Conservation (phyloP, 2,888 invertebrate genomes). For the Torymus aiolomorphi region DNA sequence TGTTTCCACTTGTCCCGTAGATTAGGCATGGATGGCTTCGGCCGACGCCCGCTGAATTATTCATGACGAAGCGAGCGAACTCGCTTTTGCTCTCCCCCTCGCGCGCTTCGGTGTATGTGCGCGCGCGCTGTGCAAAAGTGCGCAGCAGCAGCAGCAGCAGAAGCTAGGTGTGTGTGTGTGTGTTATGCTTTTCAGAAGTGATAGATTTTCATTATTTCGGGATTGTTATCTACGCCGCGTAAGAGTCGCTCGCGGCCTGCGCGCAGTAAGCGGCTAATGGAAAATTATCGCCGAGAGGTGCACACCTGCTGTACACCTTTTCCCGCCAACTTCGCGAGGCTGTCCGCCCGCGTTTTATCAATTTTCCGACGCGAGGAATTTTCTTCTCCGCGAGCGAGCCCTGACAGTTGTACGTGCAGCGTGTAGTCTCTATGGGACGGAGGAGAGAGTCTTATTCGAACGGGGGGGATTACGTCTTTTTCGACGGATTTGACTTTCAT, state of each 20-base stretch:
- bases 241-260: not conserved
- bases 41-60: conserved; percentile 56
- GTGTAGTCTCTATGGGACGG: not conserved
- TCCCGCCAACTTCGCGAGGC: not conserved
- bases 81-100: not conserved
- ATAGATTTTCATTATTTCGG: conserved; percentile 59
- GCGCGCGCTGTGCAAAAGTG: too few relatives aligned
- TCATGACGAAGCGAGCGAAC: conserved; percentile 42
- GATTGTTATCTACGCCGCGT: conserved; percentile 52
- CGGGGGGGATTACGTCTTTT: conserved; percentile 23
- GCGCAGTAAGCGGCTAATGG: conserved; percentile 34
- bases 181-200: conserved; percentile 55
- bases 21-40: conserved; percentile 59
- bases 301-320: conserved; percentile 35
- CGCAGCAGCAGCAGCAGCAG: not conserved
- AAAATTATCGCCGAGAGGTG: conserved; percentile 46
- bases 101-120: too few relatives aligned
- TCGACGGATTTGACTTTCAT: conserved; percentile 47
- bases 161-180: not conserved
- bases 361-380: conserved; percentile 18
- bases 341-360: conserved; percentile 42
- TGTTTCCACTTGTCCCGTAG: conserved; percentile 60
- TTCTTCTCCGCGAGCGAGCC: too few relatives aligned
- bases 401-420: not conserved
- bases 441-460: too few relatives aligned